Base-by-base conservation (phyloP, 2,797 vertebrate species). In the Phaenicophaeus curvirostris region DNA sequence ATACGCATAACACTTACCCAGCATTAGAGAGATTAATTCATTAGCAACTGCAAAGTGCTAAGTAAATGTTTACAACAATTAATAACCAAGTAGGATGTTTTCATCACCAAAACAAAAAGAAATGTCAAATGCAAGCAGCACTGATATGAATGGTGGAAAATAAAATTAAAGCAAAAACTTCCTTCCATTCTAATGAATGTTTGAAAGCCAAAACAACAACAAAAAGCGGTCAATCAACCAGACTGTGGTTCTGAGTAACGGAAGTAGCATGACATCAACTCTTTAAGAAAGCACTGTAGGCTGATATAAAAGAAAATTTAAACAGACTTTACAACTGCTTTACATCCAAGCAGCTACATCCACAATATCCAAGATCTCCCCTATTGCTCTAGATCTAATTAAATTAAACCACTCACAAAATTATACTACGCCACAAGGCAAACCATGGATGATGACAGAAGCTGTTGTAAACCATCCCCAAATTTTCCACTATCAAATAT, bases 41-140 rank as follows among this genome's bases (percentile, higher is more conserved):
- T 90, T 91, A 88, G 58, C 3, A 11, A 84, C 66, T 91, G 67
- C 41, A 30, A 83, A 95, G 51, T 88, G 82, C 62, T 91, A 88
- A 78, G 41, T 79, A 88, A 87, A 84, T 90, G 57, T 94, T 95
- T 94, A 86, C 86, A 89, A 55, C 74, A 84, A 92, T 88, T 94
- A 86, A 51, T 57, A 84, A 63, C 48, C 58, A 55, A 54, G 35
- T 73, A 69, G 85, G 76, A 84, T 82, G 77, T 63, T 89, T 95
- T 92, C 69, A 58, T 88, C 77, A 46, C 57, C 42, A 72, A 87
- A 93, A 37, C 42, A 91, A 66, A 87, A 83, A 67, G 20, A 68
- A 80, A 75, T 46, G 44, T 23, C 57, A 91, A 94, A 79, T 57
- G 28, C 44, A 81, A 86, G 27, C 14, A 31, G 16, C 39, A 57